Evolutionary conservation across 1,140 invertebrate genomes (phyloP), one percentile per base, ranked within the genome.

Genomic region (Solenopsis invicta): DNA sequence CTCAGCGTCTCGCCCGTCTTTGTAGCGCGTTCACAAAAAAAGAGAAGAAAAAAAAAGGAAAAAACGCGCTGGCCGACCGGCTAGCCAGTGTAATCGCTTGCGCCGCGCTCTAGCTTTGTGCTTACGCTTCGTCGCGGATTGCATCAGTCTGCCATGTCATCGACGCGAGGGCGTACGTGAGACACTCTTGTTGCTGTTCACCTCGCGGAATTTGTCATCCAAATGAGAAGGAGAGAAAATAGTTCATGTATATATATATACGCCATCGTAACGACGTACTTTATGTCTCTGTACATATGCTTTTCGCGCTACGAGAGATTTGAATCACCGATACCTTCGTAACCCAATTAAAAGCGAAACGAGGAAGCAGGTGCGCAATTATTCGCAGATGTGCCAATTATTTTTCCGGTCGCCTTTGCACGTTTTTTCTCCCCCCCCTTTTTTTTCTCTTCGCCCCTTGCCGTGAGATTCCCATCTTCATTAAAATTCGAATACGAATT

Each of bases 311-410:
- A 10, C 67, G 69, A 74, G 69, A 74, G 13, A 75, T 50, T 45
- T 13, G 18, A 74, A 74, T 24, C 56, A 18, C n/a, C 80, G 18
- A 84, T 84, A 75, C 21, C 54, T 62, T 75, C 18, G 21, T 84
- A 84, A 82, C 5, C 67, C 54, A 82, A 84, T 84, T 75, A 84
- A 84, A 61, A 48, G 24, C 24, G 18, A 12, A 74, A 61, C 80
- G 54, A 74, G 41, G 13, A 10, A 37, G 21, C 24, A 61, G 18
- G 3, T 50, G 52, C 52, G 67, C 54, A 61, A 82, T 82, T 74
- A 82, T 74, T 74, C 54, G 52, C 80, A 54, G 62, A 82, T 24
- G 69, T 29, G 80, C 54, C 69, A 84, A 84, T 84, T 84, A 84
- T 75, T 84, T 74, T 61, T 61, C 41, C 54, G 21, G 29, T 13